Conservation (phyloP, 2,113 vertebrate species). For the Octodon degus region DNA sequence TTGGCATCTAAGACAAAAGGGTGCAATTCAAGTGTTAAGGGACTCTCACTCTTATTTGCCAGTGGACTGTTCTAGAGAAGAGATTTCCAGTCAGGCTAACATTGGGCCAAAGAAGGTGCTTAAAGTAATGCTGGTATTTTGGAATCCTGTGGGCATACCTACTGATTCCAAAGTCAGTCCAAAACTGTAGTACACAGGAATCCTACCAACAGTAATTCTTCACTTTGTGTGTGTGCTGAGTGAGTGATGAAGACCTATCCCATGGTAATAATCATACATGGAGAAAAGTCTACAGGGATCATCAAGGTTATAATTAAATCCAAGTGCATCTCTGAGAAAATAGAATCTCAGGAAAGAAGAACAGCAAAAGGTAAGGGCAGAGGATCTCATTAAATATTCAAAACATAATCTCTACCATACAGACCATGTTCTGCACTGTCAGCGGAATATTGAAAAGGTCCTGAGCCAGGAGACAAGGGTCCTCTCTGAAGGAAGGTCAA, state of each 20-base stretch:
- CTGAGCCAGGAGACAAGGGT: constrained; percentile 35
- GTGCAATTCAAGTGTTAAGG: not conserved
- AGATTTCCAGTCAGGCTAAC: not conserved
- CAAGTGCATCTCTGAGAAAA: not conserved
- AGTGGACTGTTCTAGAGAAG: not conserved
- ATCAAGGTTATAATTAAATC: not conserved
- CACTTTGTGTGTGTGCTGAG: not conserved
- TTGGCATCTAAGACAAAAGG: not conserved
- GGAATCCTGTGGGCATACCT: not conserved
- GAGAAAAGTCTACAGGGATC: not conserved
- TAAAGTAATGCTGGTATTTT: not conserved
- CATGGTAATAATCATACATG: not conserved
- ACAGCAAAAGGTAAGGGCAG: not conserved
- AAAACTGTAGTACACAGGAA: constrained; percentile 13
- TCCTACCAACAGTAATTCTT: not conserved
- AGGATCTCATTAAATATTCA: not conserved
- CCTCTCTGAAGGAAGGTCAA: constrained; percentile 63
- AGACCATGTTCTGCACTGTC: constrained; percentile 53
- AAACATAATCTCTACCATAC: not conserved
- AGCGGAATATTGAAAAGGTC: constrained; percentile 1
- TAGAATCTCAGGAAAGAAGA: not conserved
- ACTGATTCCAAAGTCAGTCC: not conserved
- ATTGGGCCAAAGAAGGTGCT: not conserved
- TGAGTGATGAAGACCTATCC: not conserved
- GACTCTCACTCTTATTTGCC: not conserved